Evolutionary conservation across 2,888 invertebrate genomes (phyloP), one percentile per base, ranked within the genome.

Genomic region (Mamestra brassicae): DNA sequence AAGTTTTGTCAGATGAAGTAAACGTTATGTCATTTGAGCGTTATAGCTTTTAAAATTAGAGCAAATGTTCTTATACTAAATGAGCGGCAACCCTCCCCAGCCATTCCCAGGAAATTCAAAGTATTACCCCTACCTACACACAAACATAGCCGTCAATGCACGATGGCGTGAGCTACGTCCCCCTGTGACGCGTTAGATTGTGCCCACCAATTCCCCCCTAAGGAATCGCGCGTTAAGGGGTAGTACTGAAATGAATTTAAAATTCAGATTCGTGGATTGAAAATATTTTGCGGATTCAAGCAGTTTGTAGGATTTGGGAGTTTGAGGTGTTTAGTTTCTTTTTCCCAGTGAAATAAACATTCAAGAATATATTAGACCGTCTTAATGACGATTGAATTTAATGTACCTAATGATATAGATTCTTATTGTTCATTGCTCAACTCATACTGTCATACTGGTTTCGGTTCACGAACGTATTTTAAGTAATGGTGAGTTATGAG

Each of bases 131-230:
- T 65, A 55, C 57, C 13, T 52, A 64, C 38, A 36, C 57, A 80
- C 34, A 45, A 11, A 47, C 13, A 80, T 17, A 45, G 45, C 45
- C 57, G 34, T 74, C 71, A 80, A 65, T 57, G n/a, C 57, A 45
- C 67, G 68, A 64, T 68, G 80, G 65, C 66, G 79, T 63, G 79
- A 78, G 69, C 81, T 72, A 68, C 57, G 63, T 60, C 67, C 77
- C 78, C 81, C 74, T 36, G 76, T 83, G 85, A 83, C 85, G 79
- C 70, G 81, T 86, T 74, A 79, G 72, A 80, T 81, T 83, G 85
- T 86, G 75, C 78, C 80, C 84, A 80, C 83, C 77, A 81, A 89
- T 78, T 75, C 81, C 55, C 77, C 80, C 85, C 85, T 71, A 67
- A 74, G 80, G 89, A 86, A 80, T 76, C 68, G 67, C 65, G 72